Percentiles rank a stretch among this genome's conserved stretches.
These are phyloP conservation scores for Brachionus koreanus DNA, from an alignment of 1,140 invertebrate species.

Conservation along the genomic window DNA sequence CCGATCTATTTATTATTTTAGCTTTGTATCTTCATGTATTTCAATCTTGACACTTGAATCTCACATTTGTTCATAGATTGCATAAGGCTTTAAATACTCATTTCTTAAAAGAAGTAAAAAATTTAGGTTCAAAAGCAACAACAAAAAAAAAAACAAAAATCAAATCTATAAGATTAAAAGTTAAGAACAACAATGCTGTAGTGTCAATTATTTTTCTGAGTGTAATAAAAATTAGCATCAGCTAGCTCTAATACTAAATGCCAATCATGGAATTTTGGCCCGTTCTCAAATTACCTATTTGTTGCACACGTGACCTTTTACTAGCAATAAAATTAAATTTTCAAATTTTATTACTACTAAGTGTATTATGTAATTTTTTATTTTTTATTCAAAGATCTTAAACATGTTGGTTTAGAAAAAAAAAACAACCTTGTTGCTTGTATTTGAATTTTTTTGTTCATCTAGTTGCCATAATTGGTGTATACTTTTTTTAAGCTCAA, in stretches of 20 bases:
- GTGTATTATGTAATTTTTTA: neutral
- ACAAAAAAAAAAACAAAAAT: neutral
- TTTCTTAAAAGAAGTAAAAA: neutral
- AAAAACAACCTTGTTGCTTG: neutral
- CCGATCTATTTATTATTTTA: neutral
- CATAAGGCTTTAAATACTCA: neutral
- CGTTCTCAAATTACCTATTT: neutral
- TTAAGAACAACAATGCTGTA: too few species aligned
- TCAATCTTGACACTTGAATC: neutral
- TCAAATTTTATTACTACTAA: neutral
- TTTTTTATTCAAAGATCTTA: conserved; percentile 9
- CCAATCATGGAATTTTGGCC: neutral
- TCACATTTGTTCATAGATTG: neutral
- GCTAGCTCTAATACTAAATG: too few species aligned
- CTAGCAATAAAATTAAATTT: neutral
- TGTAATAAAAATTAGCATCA: too few species aligned
- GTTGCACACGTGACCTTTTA: neutral
- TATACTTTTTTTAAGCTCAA: neutral
- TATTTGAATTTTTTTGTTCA: neutral
- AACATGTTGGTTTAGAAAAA: neutral
- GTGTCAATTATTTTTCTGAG: too few species aligned
- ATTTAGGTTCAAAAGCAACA: neutral
- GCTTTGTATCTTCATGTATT: neutral
- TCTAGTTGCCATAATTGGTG: neutral
- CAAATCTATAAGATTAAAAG: neutral